These are phyloP conservation scores for Ranitomeya imitator DNA, from an alignment of 2,113 vertebrate species.

Conservation along the genomic window DNA sequence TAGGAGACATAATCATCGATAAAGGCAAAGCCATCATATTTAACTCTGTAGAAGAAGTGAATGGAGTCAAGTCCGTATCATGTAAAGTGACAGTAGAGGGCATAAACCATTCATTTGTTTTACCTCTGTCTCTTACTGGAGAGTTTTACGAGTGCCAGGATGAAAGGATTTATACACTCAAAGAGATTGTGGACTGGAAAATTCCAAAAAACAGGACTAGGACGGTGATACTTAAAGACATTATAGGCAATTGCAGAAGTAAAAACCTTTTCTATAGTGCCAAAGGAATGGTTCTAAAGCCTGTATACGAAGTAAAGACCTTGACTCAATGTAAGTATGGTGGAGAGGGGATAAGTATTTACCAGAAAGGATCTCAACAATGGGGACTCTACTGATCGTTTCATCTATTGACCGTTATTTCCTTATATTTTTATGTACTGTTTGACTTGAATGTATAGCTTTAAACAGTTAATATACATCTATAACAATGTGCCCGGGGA, in stretches of 20 bases:
- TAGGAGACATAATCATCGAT: conserved; percentile 66
- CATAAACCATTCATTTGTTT: conserved; percentile 65
- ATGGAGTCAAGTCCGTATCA: conserved; percentile 64
- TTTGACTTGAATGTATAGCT: neutral
- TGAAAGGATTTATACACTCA: conserved; percentile 80
- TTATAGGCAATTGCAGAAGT: conserved; percentile 62
- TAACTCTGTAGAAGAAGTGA: conserved; percentile 66
- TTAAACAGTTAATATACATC: no score
- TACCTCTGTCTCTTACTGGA: conserved; percentile 75
- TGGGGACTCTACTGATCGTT: neutral
- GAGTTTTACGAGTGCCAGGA: conserved; percentile 81
- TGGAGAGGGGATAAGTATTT: neutral
- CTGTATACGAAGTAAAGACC: conserved; percentile 81
- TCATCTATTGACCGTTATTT: neutral
- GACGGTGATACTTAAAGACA: conserved; percentile 71
- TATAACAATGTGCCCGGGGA: neutral
- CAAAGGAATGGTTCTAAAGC: conserved; percentile 73
- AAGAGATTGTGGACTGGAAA: conserved; percentile 82
- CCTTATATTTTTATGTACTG: neutral
- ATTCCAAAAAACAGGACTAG: conserved; percentile 76
- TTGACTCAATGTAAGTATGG: conserved; percentile 82
- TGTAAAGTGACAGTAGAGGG: conserved; percentile 70
- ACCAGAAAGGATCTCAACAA: no score
- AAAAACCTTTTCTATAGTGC: conserved; percentile 68
- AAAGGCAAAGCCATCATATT: conserved; percentile 70